Percentiles rank a stretch among this genome's conserved stretches.
Conservation (phyloP, 2,888 invertebrate genomes). For the Chelonus formosanus region DNA sequence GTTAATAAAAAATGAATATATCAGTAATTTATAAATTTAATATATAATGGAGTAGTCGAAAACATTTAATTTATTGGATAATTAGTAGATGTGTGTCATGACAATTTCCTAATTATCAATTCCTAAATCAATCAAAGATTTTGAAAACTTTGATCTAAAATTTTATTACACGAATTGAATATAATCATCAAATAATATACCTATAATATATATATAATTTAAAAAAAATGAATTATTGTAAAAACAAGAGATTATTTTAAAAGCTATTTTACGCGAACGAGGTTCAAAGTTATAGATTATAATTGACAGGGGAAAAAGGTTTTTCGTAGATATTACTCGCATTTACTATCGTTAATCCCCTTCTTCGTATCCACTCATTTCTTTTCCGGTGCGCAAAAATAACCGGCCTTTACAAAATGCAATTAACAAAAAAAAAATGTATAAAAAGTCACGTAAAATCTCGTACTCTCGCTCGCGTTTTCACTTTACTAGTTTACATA, state of each 20-base stretch:
- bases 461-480: conserved; percentile 2
- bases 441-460: background rate
- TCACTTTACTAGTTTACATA: background rate
- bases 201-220: conserved; percentile 47
- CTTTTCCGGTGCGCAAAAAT: conserved; percentile 4
- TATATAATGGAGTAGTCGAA: too few species aligned
- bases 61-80: too few species aligned
- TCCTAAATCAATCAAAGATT: too few species aligned
- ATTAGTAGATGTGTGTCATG: too few species aligned
- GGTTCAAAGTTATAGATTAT: conserved; percentile 25
- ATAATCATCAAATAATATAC: too few species aligned
- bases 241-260: conserved; percentile 54
- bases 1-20: too few species aligned
- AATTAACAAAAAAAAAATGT: conserved; percentile 5
- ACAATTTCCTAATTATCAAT: too few species aligned
- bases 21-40: too few species aligned
- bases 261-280: conserved; percentile 53
- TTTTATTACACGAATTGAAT: too few species aligned
- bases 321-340: background rate
- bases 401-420: background rate
- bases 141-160: too few species aligned
- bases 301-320: conserved; percentile 2
- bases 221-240: conserved; percentile 49
- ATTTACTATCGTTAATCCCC: background rate
- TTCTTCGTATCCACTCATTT: background rate